Evolutionary conservation across 2,888 invertebrate genomes (phyloP), one percentile per base, ranked within the genome.

Genomic region (Scaeva pyrastri): DNA sequence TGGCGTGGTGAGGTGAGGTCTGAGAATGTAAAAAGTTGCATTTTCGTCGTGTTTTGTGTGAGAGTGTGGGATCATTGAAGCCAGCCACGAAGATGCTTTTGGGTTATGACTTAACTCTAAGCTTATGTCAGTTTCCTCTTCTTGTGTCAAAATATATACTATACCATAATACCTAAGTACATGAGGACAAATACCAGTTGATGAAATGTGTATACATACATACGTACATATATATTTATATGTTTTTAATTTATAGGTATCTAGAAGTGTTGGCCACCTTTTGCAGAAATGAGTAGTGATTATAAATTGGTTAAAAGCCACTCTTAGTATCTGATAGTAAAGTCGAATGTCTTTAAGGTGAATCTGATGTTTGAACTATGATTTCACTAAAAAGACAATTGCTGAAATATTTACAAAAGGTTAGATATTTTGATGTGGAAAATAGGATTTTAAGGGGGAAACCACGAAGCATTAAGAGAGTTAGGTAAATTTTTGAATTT

Each of bases 11-110:
- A 8, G 52, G n/a, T 11, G n/a, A 39, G 11, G 52, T 70, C 66
- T 84, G 70, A 50, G 70, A 79, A 71, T 79, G 79, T 45, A 64
- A 70, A 62, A 26, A 41, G 31, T 60, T 60, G 21, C 60, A 41
- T 41, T 60, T 50, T 55, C 45, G 56, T 45, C 31, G 78, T 68
- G 31, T 36, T 31, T 23, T 50, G 39, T 83, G 21, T 60, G 74
- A 66, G 75, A 79, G 75, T 84, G 80, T 80, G 80, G 76, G 80
- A 85, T 76, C 58, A 64, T 56, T 74, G 78, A 71, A 76, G 60
- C n/a, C 75, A 76, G 60, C 19, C 41, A 70, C 36, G 2, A 14
- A 71, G 36, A 45, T 66, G 48, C 50, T 60, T 72, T 80, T 66
- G n/a, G 71, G 58, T 79, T 71, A 71, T 50, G 74, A 75, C 55